A percentile compares a stretch with the other conserved stretches of the same genome.
Conservation (phyloP, 2,113 vertebrate genomes). For the Apistogramma diplotaenia region DNA sequence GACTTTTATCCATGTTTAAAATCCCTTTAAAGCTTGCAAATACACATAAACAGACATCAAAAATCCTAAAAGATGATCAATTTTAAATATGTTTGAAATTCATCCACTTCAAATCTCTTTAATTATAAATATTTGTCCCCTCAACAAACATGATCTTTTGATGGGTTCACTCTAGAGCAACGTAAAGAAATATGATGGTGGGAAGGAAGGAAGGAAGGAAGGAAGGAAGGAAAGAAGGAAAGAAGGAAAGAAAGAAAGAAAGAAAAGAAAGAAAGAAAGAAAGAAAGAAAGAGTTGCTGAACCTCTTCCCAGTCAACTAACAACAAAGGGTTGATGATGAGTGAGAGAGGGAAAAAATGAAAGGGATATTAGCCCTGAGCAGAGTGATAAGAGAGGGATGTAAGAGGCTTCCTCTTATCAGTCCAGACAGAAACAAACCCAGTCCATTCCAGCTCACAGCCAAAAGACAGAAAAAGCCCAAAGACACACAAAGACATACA, state of each 20-base stretch:
- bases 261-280: constrained; percentile 20
- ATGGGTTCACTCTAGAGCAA: background rate
- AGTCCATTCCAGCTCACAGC: constrained; percentile 56
- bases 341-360: constrained; percentile 51
- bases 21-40: background rate
- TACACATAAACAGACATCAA: background rate
- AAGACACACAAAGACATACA: constrained; percentile 19
- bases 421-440: constrained; percentile 67
- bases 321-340: constrained; percentile 58
- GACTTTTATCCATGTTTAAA: background rate
- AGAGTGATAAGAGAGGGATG: constrained; percentile 67
- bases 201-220: background rate
- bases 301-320: constrained; percentile 39
- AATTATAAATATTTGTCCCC: background rate
- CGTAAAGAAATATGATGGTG: background rate
- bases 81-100: no score
- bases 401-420: constrained; percentile 77
- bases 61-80: background rate
- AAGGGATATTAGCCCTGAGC: constrained; percentile 73
- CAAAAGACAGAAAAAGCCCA: constrained; percentile 47
- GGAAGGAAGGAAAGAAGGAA: constrained; percentile 28
- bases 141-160: background rate
- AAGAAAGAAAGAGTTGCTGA: constrained; percentile 34
- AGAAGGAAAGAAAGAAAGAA: background rate
- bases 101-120: background rate